Evolutionary conservation across 35 echinoderm and acorn worm species (phyloP).

Genomic region (Lytechinus variegatus): DNA sequence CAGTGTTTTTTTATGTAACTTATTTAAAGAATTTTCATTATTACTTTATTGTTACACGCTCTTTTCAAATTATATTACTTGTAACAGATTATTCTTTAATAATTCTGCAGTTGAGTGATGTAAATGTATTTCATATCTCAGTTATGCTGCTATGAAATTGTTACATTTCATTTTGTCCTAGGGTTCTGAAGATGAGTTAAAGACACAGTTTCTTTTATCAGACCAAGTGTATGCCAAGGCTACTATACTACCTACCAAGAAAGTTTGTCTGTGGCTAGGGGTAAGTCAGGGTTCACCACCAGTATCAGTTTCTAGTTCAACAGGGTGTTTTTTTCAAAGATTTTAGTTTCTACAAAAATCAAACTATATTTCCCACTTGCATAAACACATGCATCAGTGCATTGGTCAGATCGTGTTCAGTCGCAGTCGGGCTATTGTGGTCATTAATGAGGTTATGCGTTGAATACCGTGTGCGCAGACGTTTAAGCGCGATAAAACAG

Average conservation of each 20-base stretch:
- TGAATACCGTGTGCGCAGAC: too few species aligned
- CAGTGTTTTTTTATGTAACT: background rate
- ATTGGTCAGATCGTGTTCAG: too few species aligned
- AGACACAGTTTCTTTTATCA: slow-evolving; percentile 89
- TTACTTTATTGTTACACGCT: background rate
- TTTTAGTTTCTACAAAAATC: too few species aligned
- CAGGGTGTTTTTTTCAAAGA: too few species aligned
- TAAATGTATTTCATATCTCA: background rate
- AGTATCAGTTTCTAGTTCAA: background rate
- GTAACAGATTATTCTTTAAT: background rate
- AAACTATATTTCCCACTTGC: too few species aligned
- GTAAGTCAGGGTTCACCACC: slow-evolving; percentile 61
- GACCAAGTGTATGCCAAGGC: slow-evolving; percentile 99
- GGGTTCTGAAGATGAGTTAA: slow-evolving; percentile 71
- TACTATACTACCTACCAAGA: slow-evolving; percentile 82
- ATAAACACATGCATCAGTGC: too few species aligned
- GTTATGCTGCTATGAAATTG: background rate
- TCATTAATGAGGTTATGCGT: too few species aligned
- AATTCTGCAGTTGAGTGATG: background rate
- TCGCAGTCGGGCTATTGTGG: too few species aligned
- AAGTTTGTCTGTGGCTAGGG: slow-evolving; percentile 97
- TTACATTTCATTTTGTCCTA: background rate
- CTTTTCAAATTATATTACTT: background rate
- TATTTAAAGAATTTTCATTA: too few species aligned
- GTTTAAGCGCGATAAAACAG: too few species aligned